Conservation (phyloP, 2,888 invertebrate species). For the Drosophila pseudotakahashii region DNA sequence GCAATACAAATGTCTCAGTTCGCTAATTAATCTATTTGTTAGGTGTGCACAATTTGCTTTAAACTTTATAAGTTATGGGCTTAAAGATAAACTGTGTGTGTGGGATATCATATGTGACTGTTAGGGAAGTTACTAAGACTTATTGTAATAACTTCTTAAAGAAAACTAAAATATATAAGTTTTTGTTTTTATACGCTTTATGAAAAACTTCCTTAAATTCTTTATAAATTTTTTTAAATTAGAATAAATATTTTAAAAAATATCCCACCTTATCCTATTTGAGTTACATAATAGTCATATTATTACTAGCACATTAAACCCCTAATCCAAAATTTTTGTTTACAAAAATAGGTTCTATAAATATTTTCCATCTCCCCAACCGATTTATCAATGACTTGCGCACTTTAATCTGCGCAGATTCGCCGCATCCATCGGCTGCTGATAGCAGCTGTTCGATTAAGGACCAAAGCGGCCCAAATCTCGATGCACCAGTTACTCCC, state of each 20-base stretch:
- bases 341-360: background rate
- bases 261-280: background rate
- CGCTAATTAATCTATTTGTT: background rate
- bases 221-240: no score
- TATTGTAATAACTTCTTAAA: no score
- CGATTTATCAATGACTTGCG: slow-evolving; percentile 48
- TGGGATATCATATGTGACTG: no score
- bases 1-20: background rate
- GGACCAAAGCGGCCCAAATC: slow-evolving; percentile 21
- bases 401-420: slow-evolving; percentile 28
- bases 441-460: slow-evolving; percentile 37
- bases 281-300: background rate
- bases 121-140: no score
- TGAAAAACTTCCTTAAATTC: no score
- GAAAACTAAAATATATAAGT: no score
- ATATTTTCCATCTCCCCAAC: background rate
- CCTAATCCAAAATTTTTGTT: background rate
- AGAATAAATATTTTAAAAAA: no score
- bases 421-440: slow-evolving; percentile 7
- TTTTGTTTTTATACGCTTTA: no score
- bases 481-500: slow-evolving; percentile 1
- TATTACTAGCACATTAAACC: background rate
- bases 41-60: background rate
- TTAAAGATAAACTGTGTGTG: no score
- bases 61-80: no score